Evolutionary conservation across 1,140 invertebrate species (phyloP).

Genomic region (Drosophila murphyi): DNA sequence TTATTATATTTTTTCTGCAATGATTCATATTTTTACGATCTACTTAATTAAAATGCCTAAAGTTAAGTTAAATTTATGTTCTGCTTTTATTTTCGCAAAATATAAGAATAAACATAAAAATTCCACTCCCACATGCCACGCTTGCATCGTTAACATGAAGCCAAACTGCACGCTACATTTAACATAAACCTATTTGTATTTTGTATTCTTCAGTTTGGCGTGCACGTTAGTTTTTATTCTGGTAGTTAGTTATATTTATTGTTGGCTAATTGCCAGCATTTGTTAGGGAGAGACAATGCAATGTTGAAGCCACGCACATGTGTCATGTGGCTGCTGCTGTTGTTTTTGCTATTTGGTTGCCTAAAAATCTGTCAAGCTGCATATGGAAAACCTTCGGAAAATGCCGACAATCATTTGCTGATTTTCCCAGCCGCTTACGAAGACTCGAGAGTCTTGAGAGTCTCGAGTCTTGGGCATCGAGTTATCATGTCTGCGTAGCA

Average conservation of each 20-base stretch:
- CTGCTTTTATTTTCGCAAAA: constrained; percentile 26
- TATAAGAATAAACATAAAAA: constrained; percentile 17
- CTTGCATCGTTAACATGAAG: constrained; percentile 11
- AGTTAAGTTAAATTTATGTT: constrained; percentile 33
- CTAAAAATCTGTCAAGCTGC: constrained; percentile 42
- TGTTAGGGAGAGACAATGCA: constrained; percentile 39
- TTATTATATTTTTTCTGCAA: neutral
- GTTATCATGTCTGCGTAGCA: constrained; percentile 71
- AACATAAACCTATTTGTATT: constrained; percentile 27
- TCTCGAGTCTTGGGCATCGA: constrained; percentile 24
- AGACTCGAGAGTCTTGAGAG: constrained; percentile 12
- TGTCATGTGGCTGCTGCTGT: constrained; percentile 23
- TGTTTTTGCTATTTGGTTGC: constrained; percentile 16
- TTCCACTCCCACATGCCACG: constrained; percentile 47
- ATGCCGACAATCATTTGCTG: constrained; percentile 66
- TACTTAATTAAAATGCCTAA: constrained; percentile 16
- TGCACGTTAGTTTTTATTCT: constrained; percentile 35
- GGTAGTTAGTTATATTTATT: constrained; percentile 46
- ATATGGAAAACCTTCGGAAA: constrained; percentile 78
- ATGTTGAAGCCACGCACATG: constrained; percentile 57
- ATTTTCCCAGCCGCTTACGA: constrained; percentile 60
- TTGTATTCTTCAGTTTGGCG: constrained; percentile 29
- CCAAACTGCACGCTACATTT: constrained; percentile 47
- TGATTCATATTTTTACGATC: constrained; percentile 31
- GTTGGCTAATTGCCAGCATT: constrained; percentile 62